A percentile compares a stretch with the other conserved stretches of the same genome.
phyloP scores from a whole-genome alignment of 2,888 invertebrate species.

The Iphiclides podalirius region DNA sequence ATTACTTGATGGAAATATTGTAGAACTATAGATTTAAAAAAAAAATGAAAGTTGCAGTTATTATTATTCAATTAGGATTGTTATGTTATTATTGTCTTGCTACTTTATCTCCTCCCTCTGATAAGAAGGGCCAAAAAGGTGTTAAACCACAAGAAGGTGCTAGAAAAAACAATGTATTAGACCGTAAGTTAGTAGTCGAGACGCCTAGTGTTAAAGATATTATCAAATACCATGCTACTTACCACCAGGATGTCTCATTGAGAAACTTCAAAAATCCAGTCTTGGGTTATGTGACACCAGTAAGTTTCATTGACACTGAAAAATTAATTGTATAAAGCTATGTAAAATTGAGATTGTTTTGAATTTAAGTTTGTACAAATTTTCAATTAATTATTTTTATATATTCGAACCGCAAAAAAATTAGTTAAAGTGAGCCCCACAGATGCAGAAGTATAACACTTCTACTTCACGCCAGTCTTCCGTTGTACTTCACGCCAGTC shows the following conservation, averaged over 20 bases:
- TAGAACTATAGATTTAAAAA: not conserved
- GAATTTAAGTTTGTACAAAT: too few relatives aligned
- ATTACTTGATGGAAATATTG: not conserved
- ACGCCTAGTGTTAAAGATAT: constrained; percentile 86
- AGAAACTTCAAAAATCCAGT: constrained; percentile 87
- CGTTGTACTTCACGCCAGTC: too few relatives aligned
- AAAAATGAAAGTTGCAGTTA: constrained; percentile 60
- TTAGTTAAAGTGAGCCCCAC: too few relatives aligned
- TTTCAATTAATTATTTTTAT: too few relatives aligned
- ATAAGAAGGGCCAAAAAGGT: constrained; percentile 67
- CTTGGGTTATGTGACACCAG: constrained; percentile 95
- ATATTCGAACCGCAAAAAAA: too few relatives aligned
- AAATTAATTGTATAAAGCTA: too few relatives aligned
- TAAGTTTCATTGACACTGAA: too few relatives aligned
- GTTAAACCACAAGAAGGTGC: constrained; percentile 79
- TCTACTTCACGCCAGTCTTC: too few relatives aligned
- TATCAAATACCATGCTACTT: constrained; percentile 86
- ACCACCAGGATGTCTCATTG: constrained; percentile 83
- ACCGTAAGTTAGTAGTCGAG: constrained; percentile 84
- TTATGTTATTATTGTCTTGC: constrained; percentile 61
- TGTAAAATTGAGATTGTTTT: too few relatives aligned
- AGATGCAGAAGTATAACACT: too few relatives aligned
- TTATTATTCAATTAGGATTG: constrained; percentile 52
- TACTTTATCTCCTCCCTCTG: constrained; percentile 69
- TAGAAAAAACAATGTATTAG: constrained; percentile 82